A percentile compares a stretch with the other conserved stretches of the same genome.
Conservation (phyloP, 30 jellyfish, hydroid and myxozoan genomes). For the Aurelia coerulea region DNA sequence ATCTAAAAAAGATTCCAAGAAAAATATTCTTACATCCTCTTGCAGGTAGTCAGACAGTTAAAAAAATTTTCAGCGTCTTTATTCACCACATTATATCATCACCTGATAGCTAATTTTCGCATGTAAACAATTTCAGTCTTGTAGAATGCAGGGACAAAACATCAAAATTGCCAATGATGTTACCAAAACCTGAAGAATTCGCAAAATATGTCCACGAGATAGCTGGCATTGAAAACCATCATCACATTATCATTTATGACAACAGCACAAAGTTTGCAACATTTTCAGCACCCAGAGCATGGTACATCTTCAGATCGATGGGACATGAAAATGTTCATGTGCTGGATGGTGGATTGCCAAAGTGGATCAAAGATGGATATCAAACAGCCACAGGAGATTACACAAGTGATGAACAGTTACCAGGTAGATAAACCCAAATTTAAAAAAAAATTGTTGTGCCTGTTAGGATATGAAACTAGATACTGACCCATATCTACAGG, state of each 20-base stretch:
- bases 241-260: conserved; percentile 65
- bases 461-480: no score
- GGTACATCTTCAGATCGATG: conserved; percentile 63
- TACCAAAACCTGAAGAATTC: conserved; percentile 65
- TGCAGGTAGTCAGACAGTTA: no score
- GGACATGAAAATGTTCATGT: conserved; percentile 71
- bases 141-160: conserved; percentile 77
- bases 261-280: conserved; percentile 76
- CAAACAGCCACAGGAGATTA: conserved; percentile 62
- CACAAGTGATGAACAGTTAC: conserved; percentile 45
- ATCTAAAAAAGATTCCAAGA: no score
- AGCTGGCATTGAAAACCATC: conserved; percentile 47
- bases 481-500: no score
- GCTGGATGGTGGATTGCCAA: conserved; percentile 79
- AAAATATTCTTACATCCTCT: no score
- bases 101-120: no score
- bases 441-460: no score
- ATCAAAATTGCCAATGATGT: conserved; percentile 60
- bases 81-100: no score
- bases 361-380: conserved; percentile 73
- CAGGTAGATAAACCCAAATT: conserved; percentile 27
- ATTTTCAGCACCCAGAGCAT: conserved; percentile 79
- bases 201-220: conserved; percentile 54
- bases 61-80: no score
- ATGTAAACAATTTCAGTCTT: conserved; percentile 22